Evolutionary conservation across 2,888 invertebrate species (phyloP).

Genomic region (Cataglyphis altisquamis): DNA sequence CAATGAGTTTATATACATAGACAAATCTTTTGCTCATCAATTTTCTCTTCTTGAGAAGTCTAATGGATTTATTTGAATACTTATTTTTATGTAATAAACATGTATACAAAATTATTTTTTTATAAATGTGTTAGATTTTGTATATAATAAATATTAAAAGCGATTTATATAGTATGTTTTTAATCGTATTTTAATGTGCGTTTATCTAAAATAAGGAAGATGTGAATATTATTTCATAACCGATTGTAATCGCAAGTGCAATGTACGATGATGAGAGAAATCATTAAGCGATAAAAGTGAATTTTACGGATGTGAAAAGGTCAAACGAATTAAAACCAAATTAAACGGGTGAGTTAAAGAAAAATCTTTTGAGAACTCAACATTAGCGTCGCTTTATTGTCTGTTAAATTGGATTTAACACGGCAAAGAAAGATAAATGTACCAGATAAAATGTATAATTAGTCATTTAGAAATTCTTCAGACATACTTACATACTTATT

Average conservation of each 20-base stretch:
- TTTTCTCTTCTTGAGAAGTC: not conserved
- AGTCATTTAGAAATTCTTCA: not conserved
- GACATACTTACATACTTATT: not conserved
- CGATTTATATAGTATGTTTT: not conserved
- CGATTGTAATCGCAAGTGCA: slow-evolving; percentile 19
- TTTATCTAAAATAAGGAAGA: not conserved
- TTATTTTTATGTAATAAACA: not conserved
- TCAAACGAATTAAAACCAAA: slow-evolving; percentile 29
- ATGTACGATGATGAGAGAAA: slow-evolving; percentile 31
- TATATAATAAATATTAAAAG: not conserved
- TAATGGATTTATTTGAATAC: not conserved
- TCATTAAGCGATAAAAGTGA: slow-evolving; percentile 27
- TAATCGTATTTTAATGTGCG: not conserved
- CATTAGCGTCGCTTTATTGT: slow-evolving; percentile 43
- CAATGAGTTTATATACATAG: not conserved
- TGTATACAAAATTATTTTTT: not conserved
- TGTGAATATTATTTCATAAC: not conserved
- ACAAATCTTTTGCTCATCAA: not conserved
- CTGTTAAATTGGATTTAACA: slow-evolving; percentile 16
- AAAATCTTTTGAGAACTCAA: slow-evolving; percentile 11
- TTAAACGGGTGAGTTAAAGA: slow-evolving; percentile 33
- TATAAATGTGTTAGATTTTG: not conserved
- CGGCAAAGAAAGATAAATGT: not conserved
- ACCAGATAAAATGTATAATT: not conserved
- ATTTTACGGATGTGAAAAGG: slow-evolving; percentile 29